Evolutionary conservation across 2,113 vertebrate species (phyloP).

Genomic region (Eptesicus fuscus): DNA sequence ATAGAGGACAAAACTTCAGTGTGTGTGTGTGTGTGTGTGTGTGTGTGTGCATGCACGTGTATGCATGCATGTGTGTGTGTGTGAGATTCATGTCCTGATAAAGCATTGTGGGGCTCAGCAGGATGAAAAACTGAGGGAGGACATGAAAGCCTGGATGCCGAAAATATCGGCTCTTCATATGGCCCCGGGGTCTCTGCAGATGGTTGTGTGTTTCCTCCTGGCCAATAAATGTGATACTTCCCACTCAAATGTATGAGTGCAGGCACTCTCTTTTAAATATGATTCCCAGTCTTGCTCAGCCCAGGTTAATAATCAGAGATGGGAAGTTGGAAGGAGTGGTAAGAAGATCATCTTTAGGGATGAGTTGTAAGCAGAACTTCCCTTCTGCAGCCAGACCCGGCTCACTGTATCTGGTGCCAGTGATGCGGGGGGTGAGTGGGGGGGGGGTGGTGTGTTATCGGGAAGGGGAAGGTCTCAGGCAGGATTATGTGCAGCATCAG

Average conservation of each 20-base stretch:
- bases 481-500: background rate
- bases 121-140: constrained; percentile 71
- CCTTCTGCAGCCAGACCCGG: background rate
- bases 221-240: constrained; percentile 67
- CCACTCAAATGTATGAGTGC: constrained; percentile 50
- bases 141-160: constrained; percentile 30
- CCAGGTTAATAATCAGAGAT: constrained; percentile 51
- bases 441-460: background rate
- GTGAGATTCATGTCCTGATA: background rate
- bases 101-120: constrained; percentile 63
- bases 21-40: background rate
- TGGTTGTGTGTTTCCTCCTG: constrained; percentile 65
- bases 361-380: constrained; percentile 22
- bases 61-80: background rate
- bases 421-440: accelerated
- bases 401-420: accelerated
- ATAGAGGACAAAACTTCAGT: background rate
- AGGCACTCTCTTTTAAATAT: constrained; percentile 57
- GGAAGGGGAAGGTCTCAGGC: background rate
- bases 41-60: too few species aligned
- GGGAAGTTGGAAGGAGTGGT: background rate
- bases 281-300: constrained; percentile 54
- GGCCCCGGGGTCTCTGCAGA: constrained; percentile 64
- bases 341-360: constrained; percentile 1
- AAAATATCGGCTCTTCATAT: constrained; percentile 75